Evolutionary conservation across 2,113 vertebrate genomes (phyloP).

Genomic region (Neomonachus schauinslandi): DNA sequence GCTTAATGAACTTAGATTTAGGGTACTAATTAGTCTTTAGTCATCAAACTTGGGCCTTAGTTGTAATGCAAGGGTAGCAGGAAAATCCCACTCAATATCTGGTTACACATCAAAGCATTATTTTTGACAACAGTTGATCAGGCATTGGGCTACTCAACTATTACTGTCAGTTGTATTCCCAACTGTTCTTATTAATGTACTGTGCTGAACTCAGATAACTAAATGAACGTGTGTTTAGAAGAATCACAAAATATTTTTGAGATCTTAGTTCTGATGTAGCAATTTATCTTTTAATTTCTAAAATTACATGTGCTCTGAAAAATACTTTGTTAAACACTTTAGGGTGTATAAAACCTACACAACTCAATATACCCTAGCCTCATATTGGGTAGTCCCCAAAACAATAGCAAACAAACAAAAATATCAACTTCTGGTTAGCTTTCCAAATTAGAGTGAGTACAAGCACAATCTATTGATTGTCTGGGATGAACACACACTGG

Average conservation of each 20-base stretch:
- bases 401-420: conserved; percentile 57
- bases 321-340: conserved; percentile 35
- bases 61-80: not conserved
- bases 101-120: not conserved
- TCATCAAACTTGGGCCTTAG: conserved; percentile 6
- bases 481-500: conserved; percentile 38
- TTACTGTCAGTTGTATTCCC: not conserved
- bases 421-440: conserved; percentile 45
- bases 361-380: not conserved
- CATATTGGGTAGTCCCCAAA: not conserved
- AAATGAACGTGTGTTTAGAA: conserved; percentile 35
- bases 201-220: conserved; percentile 47
- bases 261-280: conserved; percentile 17
- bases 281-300: conserved; percentile 42
- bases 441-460: conserved; percentile 54
- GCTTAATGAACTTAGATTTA: not conserved
- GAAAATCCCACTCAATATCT: conserved; percentile 7
- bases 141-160: not conserved
- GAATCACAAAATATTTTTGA: conserved; percentile 27
- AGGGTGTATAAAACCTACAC: not conserved
- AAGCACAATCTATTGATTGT: conserved; percentile 65
- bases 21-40: conserved; percentile 1
- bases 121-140: conserved; percentile 36
- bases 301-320: not conserved
- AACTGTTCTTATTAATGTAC: not conserved